These are phyloP conservation scores for Muscina levida DNA, from an alignment of 2,888 invertebrate genomes.

Conservation along the genomic window DNA sequence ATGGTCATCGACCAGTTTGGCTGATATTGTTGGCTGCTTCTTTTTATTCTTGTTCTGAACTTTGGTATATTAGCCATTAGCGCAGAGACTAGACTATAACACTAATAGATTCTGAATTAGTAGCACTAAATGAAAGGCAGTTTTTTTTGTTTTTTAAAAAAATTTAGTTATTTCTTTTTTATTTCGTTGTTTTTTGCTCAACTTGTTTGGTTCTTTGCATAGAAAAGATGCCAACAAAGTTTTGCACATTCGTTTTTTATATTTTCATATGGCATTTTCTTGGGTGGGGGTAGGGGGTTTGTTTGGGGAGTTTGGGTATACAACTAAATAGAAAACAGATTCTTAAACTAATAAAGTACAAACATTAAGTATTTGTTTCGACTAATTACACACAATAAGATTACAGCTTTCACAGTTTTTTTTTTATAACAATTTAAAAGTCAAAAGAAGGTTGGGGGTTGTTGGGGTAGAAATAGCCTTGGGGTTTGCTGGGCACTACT, in stretches of 20 bases:
- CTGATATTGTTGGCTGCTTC: too few species aligned
- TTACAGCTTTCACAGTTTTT: conserved; percentile 22
- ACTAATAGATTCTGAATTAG: too few species aligned
- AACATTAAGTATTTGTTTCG: conserved; percentile 39
- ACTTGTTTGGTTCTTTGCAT: conserved; percentile 68
- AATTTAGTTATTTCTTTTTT: conserved; percentile 38
- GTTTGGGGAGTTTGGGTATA: neutral
- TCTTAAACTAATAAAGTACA: conserved; percentile 74
- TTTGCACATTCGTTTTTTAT: conserved; percentile 33
- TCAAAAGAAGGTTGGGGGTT: conserved; percentile 74
- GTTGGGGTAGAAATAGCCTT: conserved; percentile 76
- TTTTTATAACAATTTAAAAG: conserved; percentile 71
- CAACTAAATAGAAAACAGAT: conserved; percentile 51
- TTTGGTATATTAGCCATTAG: conserved; percentile 47
- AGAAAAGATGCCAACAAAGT: conserved; percentile 66
- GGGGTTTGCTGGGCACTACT: conserved; percentile 18
- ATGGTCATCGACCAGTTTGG: too few species aligned
- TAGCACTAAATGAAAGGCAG: conserved; percentile 35
- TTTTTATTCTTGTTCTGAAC: conserved; percentile 34
- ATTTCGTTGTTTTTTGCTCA: conserved; percentile 43
- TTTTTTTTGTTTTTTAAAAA: conserved; percentile 28
- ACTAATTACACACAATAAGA: conserved; percentile 32
- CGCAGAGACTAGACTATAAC: neutral
- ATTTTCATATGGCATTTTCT: conserved; percentile 50
- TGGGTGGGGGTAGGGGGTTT: neutral